Percentiles rank a stretch among this genome's conserved stretches.
These are phyloP conservation scores for Centroberyx gerrardi DNA, from an alignment of 2,797 vertebrate genomes.

Conservation along the genomic window DNA sequence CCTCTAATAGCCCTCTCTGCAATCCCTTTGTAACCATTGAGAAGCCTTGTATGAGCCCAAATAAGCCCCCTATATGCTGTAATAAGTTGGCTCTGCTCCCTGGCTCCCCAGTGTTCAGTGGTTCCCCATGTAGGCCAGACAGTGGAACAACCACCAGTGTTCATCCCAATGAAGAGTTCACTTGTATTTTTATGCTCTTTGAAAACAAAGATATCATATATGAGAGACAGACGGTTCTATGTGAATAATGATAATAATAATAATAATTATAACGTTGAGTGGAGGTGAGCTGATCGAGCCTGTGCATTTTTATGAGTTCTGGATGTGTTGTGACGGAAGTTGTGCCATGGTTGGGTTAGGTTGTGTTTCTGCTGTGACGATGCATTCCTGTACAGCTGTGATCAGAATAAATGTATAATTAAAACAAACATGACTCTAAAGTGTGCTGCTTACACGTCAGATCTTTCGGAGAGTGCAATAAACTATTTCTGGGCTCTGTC, in stretches of 20 bases:
- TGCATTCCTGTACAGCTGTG: constrained; percentile 85
- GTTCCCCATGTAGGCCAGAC: constrained; percentile 59
- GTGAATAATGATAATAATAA: constrained; percentile 73
- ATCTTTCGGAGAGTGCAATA: fast-evolving
- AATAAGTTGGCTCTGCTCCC: constrained; percentile 61
- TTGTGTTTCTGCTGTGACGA: constrained; percentile 84
- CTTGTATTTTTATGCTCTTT: constrained; percentile 85
- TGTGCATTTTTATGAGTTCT: constrained; percentile 79
- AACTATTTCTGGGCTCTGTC: background rate
- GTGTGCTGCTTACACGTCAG: constrained; percentile 12
- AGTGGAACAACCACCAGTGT: constrained; percentile 70
- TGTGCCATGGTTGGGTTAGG: constrained; percentile 81
- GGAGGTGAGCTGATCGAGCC: constrained; percentile 71
- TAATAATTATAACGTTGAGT: constrained; percentile 59
- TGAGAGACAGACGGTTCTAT: constrained; percentile 78
- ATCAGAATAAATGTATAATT: constrained; percentile 83
- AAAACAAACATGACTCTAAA: constrained; percentile 43
- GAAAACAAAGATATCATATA: constrained; percentile 80
- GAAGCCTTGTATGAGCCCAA: constrained; percentile 59
- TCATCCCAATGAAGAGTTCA: constrained; percentile 77
- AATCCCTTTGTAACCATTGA: constrained; percentile 57
- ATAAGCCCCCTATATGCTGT: constrained; percentile 48
- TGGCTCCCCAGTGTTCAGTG: constrained; percentile 61
- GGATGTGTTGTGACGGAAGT: constrained; percentile 82
- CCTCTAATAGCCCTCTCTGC: constrained; percentile 43